Base-by-base conservation (phyloP, 2,113 vertebrate species). In the Anolis carolinensis region DNA sequence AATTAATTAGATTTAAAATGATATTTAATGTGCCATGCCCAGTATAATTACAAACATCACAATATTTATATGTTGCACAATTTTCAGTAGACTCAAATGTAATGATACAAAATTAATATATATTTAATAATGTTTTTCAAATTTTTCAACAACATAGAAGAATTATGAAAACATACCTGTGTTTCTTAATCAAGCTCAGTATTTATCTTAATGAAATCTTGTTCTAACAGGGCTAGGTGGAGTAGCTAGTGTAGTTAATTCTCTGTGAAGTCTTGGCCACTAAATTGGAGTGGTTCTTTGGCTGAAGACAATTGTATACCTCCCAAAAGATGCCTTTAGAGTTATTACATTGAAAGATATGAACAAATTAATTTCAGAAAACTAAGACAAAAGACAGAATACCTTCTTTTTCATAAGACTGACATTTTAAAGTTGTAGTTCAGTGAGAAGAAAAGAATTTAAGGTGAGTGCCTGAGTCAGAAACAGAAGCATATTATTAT, bases 141-240 rank as follows among this genome's bases (percentile, higher is more conserved):
- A 62, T 48, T 18, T n/a, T 30, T 73, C 20, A 30, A 59, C 25
- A 21, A 21, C 39, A 25, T 59, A 4, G 8, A 72, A 55, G 32
- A 30, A 82, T 73, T 36, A 1, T 27, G 14, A 3, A 80, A 13
- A 30, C 23, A 73, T 18, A 70, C 8, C 21, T 25, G 1, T 18
- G 20, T 44, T 44, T 44, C 5, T 44, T 55, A 3, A 82, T 82
- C 23, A 52, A 34, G 27, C 6, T 86, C 27, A 36, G 48, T 7
- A 30, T 83, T 86, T 5, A 80, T 90, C 81, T 79, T 70, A 81
- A 7, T 3, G 73, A 4, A 25, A 44, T 62, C 68, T 14, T 63
- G 44, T 67, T 88, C 6, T 76, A 67, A 85, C 89, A 85, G 0
- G n/a, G 87, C 7, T 1, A 84, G 10, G 21, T 68, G 20, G 0